These are phyloP conservation scores for Plutomurus gul DNA, from an alignment of 1,140 invertebrate genomes.

Conservation along the genomic window DNA sequence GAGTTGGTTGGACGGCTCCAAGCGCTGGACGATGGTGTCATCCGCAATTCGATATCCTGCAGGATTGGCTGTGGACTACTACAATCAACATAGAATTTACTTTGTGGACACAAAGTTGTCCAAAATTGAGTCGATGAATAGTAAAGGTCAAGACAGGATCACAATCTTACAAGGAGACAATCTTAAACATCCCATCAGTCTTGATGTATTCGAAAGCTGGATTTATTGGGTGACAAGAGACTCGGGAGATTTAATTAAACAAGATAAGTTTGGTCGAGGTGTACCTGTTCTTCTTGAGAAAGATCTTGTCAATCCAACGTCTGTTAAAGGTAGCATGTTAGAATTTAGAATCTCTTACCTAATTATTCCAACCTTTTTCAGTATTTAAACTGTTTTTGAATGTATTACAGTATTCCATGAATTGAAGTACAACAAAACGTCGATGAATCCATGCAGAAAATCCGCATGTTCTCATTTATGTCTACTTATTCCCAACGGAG, in stretches of 20 bases:
- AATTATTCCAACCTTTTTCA: neutral
- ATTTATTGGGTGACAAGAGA: slow-evolving; percentile 87
- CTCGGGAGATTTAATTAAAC: slow-evolving; percentile 78
- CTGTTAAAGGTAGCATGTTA: slow-evolving; percentile 70
- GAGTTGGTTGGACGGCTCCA: slow-evolving; percentile 94
- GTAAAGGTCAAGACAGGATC: slow-evolving; percentile 78
- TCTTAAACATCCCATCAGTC: slow-evolving; percentile 77
- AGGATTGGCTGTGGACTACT: slow-evolving; percentile 86
- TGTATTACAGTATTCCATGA: slow-evolving; percentile 71
- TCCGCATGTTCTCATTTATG: slow-evolving; percentile 87
- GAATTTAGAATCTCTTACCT: slow-evolving; percentile 44
- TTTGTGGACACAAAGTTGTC: slow-evolving; percentile 96
- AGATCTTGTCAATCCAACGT: slow-evolving; percentile 80
- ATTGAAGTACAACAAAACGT: slow-evolving; percentile 75
- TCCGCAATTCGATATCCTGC: slow-evolving; percentile 76
- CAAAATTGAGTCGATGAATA: slow-evolving; percentile 84
- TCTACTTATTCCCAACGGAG: slow-evolving; percentile 77
- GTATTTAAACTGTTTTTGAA: too few relatives aligned
- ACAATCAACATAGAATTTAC: slow-evolving; percentile 85
- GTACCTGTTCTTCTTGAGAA: slow-evolving; percentile 80
- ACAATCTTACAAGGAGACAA: slow-evolving; percentile 71
- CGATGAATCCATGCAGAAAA: slow-evolving; percentile 72
- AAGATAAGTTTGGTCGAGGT: slow-evolving; percentile 95
- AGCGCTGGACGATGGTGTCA: slow-evolving; percentile 76
- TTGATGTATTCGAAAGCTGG: slow-evolving; percentile 91